Base-by-base conservation (phyloP, 1,140 invertebrate species). In the Tetragnatha versicolor region DNA sequence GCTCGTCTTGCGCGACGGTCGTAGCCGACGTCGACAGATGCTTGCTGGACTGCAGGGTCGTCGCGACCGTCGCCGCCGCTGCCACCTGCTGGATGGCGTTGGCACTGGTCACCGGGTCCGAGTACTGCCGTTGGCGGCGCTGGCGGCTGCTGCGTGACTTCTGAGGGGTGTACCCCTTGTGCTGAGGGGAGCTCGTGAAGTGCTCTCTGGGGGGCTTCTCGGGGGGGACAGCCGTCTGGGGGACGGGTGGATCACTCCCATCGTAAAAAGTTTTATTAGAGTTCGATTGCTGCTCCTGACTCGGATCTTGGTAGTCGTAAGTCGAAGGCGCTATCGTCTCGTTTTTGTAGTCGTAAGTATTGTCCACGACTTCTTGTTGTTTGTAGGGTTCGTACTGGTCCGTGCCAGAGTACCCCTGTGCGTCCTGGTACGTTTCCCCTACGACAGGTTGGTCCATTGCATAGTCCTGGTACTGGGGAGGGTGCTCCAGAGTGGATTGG, bases 91-190 rank as follows among this genome's bases (percentile, higher is more conserved):
- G 37, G 14, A 68, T 69, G 27, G 51, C 51, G 69, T 60, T 47
- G 25, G 63, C 25, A 33, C 51, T 58, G 25, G 63, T 79, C 3
- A 65, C 66, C 2, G 78, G 78, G 42, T 79, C 78, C 4, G 68
- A 72, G 31, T 63, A 70, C 20, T 79, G 78, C 17, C 78, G 37
- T 31, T 79, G 66, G 0, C 78, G 66, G 51, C 55, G 66, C 9
- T 25, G 37, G 20, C 55, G 37, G 33, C 68, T 47, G 14, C 22
- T 53, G 27, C 42, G 55, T 5, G 69, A 60, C 14, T 60, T 58
- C 10, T 79, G 73, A 12, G 73, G 73, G 5, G 73, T 65, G 22
- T 79, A 81, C 4, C 80, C 80, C n/a, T 69, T 75, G 33, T 77
- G 76, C 17, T 69, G 76, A 7, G 76, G 37, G 1, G 76, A 68